Conservation (phyloP, 2,797 vertebrate species). For the Crenichthys baileyi region DNA sequence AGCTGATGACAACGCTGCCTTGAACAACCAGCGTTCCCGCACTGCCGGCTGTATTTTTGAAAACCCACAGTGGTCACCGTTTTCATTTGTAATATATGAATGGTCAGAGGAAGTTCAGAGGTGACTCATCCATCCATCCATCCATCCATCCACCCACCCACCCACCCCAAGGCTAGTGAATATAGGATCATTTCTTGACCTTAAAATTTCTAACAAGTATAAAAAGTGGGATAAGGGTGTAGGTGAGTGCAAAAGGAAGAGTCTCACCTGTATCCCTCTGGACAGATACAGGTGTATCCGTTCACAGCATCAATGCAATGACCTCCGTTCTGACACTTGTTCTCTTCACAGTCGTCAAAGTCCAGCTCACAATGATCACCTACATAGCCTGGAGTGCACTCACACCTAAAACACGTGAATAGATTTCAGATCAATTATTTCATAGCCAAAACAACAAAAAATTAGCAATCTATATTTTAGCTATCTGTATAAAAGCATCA, state of each 20-base stretch:
- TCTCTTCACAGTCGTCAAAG: slow-evolving; percentile 93
- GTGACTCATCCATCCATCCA: no score
- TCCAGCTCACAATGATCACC: slow-evolving; percentile 94
- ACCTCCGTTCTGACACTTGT: slow-evolving; percentile 94
- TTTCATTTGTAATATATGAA: no score
- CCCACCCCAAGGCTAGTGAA: not conserved
- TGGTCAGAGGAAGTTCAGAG: no score
- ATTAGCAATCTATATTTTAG: not conserved
- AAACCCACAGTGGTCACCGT: no score
- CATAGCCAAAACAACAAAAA: slow-evolving; percentile 1
- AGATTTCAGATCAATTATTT: slow-evolving; percentile 4
- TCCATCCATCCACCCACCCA: no score
- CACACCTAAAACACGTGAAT: slow-evolving; percentile 83
- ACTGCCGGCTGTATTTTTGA: no score
- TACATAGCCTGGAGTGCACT: slow-evolving; percentile 93
- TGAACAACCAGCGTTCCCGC: no score
- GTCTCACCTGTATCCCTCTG: slow-evolving; percentile 91
- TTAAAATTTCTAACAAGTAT: not conserved
- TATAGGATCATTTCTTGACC: not conserved
- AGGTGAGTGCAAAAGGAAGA: not conserved
- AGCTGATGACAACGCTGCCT: no score
- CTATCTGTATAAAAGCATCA: not conserved
- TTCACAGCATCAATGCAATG: slow-evolving; percentile 94
- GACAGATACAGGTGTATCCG: slow-evolving; percentile 94
- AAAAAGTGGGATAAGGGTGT: not conserved